These are phyloP conservation scores for Lamellibrachia columna DNA, from an alignment of 2,888 invertebrate species.

Conservation along the genomic window DNA sequence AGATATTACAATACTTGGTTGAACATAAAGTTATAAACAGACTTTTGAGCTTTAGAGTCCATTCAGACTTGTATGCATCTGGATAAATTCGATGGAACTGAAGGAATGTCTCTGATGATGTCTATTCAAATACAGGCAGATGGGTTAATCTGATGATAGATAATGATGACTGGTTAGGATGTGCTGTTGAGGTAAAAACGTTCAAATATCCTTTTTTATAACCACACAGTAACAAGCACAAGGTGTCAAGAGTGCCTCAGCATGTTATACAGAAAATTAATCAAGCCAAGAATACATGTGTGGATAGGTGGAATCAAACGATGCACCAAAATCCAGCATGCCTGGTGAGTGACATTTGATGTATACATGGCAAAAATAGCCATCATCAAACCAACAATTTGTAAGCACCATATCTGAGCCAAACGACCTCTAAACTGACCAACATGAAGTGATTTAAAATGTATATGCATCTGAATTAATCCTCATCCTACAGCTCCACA, in stretches of 20 bases:
- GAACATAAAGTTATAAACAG: neutral
- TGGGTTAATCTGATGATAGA: neutral
- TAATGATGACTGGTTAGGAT: neutral
- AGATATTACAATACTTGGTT: neutral
- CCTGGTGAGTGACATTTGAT: neutral
- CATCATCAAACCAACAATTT: neutral
- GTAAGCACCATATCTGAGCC: neutral
- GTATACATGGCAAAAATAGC: neutral
- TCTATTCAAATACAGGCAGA: neutral
- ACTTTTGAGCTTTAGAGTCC: neutral
- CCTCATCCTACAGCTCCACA: neutral
- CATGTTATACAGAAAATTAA: neutral
- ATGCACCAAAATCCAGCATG: neutral
- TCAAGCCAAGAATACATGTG: too few species aligned
- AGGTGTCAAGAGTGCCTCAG: neutral
- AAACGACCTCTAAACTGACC: neutral
- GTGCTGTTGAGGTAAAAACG: neutral
- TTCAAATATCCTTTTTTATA: neutral
- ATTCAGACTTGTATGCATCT: neutral
- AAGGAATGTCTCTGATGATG: neutral
- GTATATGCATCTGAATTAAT: neutral
- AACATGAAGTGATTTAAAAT: neutral
- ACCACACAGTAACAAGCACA: neutral
- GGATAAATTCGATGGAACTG: neutral
- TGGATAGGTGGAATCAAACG: neutral